A percentile compares a stretch with the other conserved stretches of the same genome.
Evolutionary conservation across 1,140 invertebrate species (phyloP).

Genomic region (Hyphantria cunea): DNA sequence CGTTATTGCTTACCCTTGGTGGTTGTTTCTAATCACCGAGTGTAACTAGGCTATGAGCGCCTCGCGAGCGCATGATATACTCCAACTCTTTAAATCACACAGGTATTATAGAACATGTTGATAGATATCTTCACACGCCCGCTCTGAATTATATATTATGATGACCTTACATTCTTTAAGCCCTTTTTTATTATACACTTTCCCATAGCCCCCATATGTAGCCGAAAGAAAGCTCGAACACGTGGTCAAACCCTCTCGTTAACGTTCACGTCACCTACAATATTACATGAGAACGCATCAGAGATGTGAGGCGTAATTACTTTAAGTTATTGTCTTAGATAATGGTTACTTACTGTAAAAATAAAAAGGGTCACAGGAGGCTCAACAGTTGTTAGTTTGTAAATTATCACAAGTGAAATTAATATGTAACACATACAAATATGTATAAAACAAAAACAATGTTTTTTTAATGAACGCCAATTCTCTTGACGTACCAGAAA

Average conservation of each 20-base stretch:
- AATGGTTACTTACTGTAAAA: neutral
- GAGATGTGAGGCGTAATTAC: slow-evolving; percentile 3
- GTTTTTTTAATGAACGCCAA: no score
- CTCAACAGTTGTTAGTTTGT: no score
- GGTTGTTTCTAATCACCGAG: no score
- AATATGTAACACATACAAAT: no score
- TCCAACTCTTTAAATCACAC: neutral
- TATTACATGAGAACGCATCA: slow-evolving; percentile 20
- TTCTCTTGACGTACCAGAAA: no score
- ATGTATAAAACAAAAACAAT: no score
- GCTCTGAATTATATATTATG: slow-evolving; percentile 17
- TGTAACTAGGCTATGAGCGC: no score
- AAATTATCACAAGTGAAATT: no score
- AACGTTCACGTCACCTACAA: slow-evolving; percentile 16
- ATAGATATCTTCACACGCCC: neutral
- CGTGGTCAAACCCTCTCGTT: slow-evolving; percentile 27
- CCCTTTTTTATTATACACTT: slow-evolving; percentile 1
- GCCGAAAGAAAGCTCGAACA: slow-evolving; percentile 10
- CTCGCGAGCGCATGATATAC: no score
- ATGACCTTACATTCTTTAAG: slow-evolving; percentile 16
- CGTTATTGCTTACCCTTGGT: no score
- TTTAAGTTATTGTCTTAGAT: slow-evolving; percentile 13
- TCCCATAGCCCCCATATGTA: slow-evolving; percentile 24
- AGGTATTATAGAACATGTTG: neutral
- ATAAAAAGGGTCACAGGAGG: no score